Percentiles rank a stretch among this genome's conserved stretches.
phyloP scores from a whole-genome alignment of 2,888 invertebrate species.

The Diaphora mendica region DNA sequence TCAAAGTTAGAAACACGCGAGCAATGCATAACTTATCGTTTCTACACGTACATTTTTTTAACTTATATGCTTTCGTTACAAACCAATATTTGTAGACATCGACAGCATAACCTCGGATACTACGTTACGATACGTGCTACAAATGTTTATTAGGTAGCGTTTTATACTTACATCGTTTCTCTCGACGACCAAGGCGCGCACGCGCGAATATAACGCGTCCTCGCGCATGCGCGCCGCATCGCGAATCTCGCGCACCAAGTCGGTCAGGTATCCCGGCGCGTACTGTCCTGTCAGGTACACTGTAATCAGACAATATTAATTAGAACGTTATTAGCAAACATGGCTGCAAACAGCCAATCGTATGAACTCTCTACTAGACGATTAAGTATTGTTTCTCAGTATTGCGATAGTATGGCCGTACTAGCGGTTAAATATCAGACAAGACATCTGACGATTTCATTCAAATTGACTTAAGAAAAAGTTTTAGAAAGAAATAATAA shows the following conservation, averaged over 20 bases:
- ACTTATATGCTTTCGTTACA: background rate
- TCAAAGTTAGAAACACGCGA: no score
- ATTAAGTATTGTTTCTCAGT: background rate
- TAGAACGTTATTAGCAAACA: background rate
- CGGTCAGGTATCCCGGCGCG: slow-evolving; percentile 91
- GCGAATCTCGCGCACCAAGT: slow-evolving; percentile 90
- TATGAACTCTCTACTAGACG: background rate
- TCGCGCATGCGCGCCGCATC: slow-evolving; percentile 91
- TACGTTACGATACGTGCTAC: slow-evolving; percentile 1
- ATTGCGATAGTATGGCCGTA: background rate
- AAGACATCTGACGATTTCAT: background rate
- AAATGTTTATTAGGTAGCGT: background rate
- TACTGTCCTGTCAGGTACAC: slow-evolving; percentile 81
- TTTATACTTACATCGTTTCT: slow-evolving; percentile 74
- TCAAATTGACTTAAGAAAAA: no score
- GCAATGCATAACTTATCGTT: no score
- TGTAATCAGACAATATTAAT: slow-evolving; percentile 48
- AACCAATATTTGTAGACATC: background rate
- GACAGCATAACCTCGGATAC: background rate
- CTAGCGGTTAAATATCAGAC: background rate
- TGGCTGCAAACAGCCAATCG: background rate
- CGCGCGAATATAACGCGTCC: slow-evolving; percentile 89
- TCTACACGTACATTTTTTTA: no score
- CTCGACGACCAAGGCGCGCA: slow-evolving; percentile 87
- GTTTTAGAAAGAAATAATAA: background rate